Conservation (phyloP, 2,113 vertebrate species). For the Ictalurus punctatus region DNA sequence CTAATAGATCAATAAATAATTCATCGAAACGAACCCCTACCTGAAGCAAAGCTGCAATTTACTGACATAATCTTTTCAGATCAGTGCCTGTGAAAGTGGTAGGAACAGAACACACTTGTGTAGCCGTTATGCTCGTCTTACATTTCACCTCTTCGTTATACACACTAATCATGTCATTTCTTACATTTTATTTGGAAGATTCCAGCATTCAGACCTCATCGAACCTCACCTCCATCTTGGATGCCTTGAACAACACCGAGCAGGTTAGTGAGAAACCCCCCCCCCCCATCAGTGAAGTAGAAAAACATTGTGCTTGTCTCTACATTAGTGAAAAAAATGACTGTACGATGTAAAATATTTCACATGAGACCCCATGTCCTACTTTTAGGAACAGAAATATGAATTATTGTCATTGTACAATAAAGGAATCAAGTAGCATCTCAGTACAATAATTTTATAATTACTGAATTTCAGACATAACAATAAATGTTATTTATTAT, state of each 20-base stretch:
- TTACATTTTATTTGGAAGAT: slow-evolving; percentile 57
- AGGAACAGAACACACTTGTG: background rate
- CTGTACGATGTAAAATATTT: too few species aligned
- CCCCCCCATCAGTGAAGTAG: background rate
- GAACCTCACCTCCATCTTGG: slow-evolving; percentile 34
- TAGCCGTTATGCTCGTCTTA: background rate
- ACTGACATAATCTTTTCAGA: background rate
- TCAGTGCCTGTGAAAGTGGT: background rate
- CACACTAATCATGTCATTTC: background rate
- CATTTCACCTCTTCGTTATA: background rate
- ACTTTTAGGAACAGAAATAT: background rate
- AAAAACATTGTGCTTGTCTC: background rate
- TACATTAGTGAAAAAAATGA: background rate
- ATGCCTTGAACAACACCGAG: slow-evolving; percentile 52
- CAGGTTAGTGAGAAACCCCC: slow-evolving; percentile 57
- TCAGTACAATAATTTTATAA: too few species aligned
- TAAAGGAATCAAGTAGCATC: too few species aligned
- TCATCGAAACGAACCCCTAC: background rate
- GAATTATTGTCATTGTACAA: background rate
- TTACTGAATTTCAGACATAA: too few species aligned
- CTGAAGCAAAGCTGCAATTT: background rate
- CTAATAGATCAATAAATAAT: background rate
- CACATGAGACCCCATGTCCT: background rate
- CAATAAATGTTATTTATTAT: too few species aligned
- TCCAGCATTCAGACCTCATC: background rate